Evolutionary conservation across 2,797 vertebrate species (phyloP), one percentile per base, ranked within the genome.

Genomic region (Arvicola amphibius): DNA sequence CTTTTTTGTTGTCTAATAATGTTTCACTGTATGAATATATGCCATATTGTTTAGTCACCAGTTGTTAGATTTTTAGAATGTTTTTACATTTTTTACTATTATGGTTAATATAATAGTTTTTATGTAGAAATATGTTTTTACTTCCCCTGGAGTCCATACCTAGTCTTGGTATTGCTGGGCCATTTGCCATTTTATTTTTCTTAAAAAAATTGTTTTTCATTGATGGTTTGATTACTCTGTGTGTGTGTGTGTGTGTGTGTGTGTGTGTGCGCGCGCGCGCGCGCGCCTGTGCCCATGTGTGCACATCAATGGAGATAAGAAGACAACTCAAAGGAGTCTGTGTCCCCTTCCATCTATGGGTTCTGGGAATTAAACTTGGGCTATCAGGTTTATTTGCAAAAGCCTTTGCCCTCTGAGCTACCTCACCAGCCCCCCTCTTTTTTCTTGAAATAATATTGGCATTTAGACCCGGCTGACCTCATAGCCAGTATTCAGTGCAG

Each of bases 91-190:
- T 91, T 46, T 48, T 17, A 11, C n/a, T 95, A 23, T 87, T 94
- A 81, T 40, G n/a, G 32, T 85, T 78, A 65, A 80, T 91, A n/a
- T n/a, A n/a, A n/a, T n/a, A 17, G 53, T 56, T 56, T 56, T 56
- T 56, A 56, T 93, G 79, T 91, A 46, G 79, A 46, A 86, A 65
- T 21, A 77, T 43, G 27, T 90, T 91, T 94, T 93, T 91, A 34
- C 80, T 61, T 96, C 16, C 17, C 56, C 6, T 61, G 71, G 61
- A 25, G n/a, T 90, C 27, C 32, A 77, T 77, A 53, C 40, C 11
- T 92, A 40, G 59, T 23, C 40, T 21, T 73, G 34, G 10, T 59
- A 84, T 88, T 95, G 19, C 78, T 94, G n/a, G 77, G 34, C 78
- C 65, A 56, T 80, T 40, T 37, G 48, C 79, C 84, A 34, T 21